A percentile compares a stretch with the other conserved stretches of the same genome.
These are phyloP conservation scores for Podotricha telesiphe DNA, from an alignment of 2,888 invertebrate genomes.

Conservation along the genomic window DNA sequence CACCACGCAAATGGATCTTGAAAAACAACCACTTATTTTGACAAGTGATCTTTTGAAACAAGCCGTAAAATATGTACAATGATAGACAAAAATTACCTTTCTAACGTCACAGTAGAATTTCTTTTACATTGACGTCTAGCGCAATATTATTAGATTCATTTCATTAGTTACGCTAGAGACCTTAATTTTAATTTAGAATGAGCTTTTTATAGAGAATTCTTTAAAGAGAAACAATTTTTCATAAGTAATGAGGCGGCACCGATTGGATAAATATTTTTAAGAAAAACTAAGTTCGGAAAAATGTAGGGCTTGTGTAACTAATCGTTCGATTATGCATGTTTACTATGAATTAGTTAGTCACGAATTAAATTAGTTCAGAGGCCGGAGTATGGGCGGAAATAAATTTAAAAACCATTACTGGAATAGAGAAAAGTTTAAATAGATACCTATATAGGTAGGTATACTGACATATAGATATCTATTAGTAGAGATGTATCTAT, in stretches of 20 bases:
- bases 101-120: slow-evolving; percentile 48
- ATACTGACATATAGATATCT: not conserved
- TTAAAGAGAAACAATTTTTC: slow-evolving; percentile 79
- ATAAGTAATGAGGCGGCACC: slow-evolving; percentile 82
- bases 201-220: slow-evolving; percentile 80
- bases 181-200: slow-evolving; percentile 83
- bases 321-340: slow-evolving; percentile 69
- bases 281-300: slow-evolving; percentile 72
- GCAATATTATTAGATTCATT: slow-evolving; percentile 62
- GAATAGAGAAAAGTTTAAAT: too few relatives aligned
- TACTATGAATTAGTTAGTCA: slow-evolving; percentile 49
- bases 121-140: slow-evolving; percentile 48
- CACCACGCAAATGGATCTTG: slow-evolving; percentile 76
- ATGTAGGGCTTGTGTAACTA: slow-evolving; percentile 70
- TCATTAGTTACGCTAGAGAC: slow-evolving; percentile 75
- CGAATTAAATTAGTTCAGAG: slow-evolving; percentile 41
- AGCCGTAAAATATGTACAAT: slow-evolving; percentile 57
- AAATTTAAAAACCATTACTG: too few relatives aligned
- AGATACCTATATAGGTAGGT: too few relatives aligned
- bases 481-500: too few relatives aligned
- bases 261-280: slow-evolving; percentile 80
- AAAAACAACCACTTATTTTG: slow-evolving; percentile 81
- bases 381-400: too few relatives aligned
- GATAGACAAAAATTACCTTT: slow-evolving; percentile 52
- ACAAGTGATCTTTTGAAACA: slow-evolving; percentile 61